A percentile compares a stretch with the other conserved stretches of the same genome.
These are phyloP conservation scores for Umimayanthus kanabou DNA, from an alignment of 92 coral and sea anemone species.

Conservation along the genomic window DNA sequence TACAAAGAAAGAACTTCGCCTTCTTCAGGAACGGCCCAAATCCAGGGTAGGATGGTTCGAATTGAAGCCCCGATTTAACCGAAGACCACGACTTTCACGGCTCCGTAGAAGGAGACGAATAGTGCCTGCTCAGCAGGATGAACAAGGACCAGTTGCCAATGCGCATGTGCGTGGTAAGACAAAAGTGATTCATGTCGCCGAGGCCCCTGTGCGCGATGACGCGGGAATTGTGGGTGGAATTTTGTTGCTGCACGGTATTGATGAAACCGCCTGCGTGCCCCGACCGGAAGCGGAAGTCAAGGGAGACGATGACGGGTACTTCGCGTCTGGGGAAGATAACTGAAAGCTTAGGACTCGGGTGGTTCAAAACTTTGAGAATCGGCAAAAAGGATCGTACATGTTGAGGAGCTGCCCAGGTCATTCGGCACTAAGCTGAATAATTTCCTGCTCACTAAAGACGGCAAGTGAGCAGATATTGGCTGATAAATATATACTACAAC, in stretches of 20 bases:
- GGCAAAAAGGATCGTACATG: no score
- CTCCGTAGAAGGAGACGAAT: constrained; percentile 21
- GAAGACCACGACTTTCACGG: constrained; percentile 25
- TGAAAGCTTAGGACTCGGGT: not conserved
- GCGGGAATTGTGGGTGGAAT: constrained; percentile 31
- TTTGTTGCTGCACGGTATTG: constrained; percentile 23
- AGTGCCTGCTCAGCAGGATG: constrained; percentile 6
- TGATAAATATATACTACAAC: not conserved
- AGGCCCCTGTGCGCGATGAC: constrained; percentile 12
- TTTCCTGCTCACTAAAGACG: not conserved
- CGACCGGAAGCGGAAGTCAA: not conserved
- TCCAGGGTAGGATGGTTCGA: constrained; percentile 11
- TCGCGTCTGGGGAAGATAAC: constrained; percentile 33
- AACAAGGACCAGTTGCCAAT: not conserved
- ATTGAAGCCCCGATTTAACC: constrained; percentile 26
- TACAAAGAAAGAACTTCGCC: constrained; percentile 25
- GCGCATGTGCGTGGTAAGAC: constrained; percentile 3
- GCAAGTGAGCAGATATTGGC: not conserved
- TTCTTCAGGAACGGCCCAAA: constrained; percentile 7
- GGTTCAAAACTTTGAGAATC: not conserved
- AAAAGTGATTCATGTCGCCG: constrained; percentile 3
- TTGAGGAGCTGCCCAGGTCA: no score
- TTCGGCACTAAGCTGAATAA: no score
- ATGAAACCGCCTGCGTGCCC: constrained; percentile 5
- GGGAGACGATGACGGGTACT: constrained; percentile 21